Conservation (phyloP, 2,797 vertebrate species). For the Poeciliopsis infans region DNA sequence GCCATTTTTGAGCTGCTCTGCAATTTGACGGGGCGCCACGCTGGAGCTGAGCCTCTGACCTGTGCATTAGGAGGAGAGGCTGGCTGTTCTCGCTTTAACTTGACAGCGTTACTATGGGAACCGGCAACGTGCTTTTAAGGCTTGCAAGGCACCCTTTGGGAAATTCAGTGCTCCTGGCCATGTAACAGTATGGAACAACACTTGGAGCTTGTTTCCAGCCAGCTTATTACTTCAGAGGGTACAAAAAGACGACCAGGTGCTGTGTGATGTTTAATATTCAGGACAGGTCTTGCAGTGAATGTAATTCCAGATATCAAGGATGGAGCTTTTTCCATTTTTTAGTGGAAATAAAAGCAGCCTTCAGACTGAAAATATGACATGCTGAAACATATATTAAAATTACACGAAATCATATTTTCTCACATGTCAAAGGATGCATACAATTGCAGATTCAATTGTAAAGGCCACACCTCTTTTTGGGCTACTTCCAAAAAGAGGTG, state of each 20-base stretch:
- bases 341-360: background rate
- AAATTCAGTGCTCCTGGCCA: slow-evolving; percentile 35
- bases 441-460: background rate
- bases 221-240: slow-evolving; percentile 22
- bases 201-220: slow-evolving; percentile 18
- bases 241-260: slow-evolving; percentile 10
- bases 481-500: background rate
- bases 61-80: slow-evolving; percentile 7
- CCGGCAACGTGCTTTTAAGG: slow-evolving; percentile 49
- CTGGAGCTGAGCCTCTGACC: slow-evolving; percentile 41
- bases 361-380: slow-evolving; percentile 4
- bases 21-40: slow-evolving; percentile 23
- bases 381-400: background rate
- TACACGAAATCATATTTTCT: background rate
- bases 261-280: slow-evolving; percentile 25
- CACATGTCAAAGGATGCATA: background rate
- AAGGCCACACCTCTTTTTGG: background rate
- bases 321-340: background rate
- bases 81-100: slow-evolving; percentile 40
- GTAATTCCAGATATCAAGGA: slow-evolving; percentile 13
- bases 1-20: slow-evolving; percentile 19
- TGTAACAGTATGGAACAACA: slow-evolving; percentile 28
- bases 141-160: slow-evolving; percentile 37
- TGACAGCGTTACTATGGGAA: slow-evolving; percentile 66
- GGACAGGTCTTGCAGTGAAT: background rate